Conservation (phyloP, 2,797 vertebrate genomes). For the Brachyalestes nurse region DNA sequence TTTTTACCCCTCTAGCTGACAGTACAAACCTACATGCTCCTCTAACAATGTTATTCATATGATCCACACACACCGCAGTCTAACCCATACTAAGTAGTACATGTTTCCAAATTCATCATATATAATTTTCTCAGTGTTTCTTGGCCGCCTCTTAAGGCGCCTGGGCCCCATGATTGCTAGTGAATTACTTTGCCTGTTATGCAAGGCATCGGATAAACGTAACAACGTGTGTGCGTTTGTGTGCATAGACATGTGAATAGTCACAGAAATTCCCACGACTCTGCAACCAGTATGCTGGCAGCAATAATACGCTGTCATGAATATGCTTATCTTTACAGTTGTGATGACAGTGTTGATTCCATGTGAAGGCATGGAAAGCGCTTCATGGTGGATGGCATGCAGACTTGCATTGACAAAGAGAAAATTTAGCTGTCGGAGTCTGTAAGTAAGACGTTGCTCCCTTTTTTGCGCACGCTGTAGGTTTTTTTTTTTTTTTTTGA, state of each 20-base stretch:
- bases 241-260: slow-evolving; percentile 62
- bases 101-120: too few species aligned
- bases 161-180: background rate
- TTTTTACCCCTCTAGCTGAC: too few species aligned
- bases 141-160: background rate
- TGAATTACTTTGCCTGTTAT: background rate
- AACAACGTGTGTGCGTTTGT: slow-evolving; percentile 12
- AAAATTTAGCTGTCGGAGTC: slow-evolving; percentile 18
- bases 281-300: slow-evolving; percentile 80
- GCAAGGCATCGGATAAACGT: slow-evolving; percentile 5
- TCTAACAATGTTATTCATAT: too few species aligned
- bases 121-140: background rate
- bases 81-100: too few species aligned
- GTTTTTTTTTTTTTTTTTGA: slow-evolving; percentile 29
- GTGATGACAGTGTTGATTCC: slow-evolving; percentile 41
- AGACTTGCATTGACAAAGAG: slow-evolving; percentile 31
- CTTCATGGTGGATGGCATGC: slow-evolving; percentile 6
- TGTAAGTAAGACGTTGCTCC: slow-evolving; percentile 35
- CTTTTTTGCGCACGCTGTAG: slow-evolving; percentile 48
- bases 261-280: slow-evolving; percentile 81
- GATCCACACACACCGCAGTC: too few species aligned
- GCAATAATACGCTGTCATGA: slow-evolving; percentile 80
- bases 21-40: too few species aligned
- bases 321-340: slow-evolving; percentile 78
- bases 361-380: slow-evolving; percentile 19